Evolutionary conservation across 2,888 invertebrate species (phyloP).

Genomic region (Hirtodrosophila histrioides): DNA sequence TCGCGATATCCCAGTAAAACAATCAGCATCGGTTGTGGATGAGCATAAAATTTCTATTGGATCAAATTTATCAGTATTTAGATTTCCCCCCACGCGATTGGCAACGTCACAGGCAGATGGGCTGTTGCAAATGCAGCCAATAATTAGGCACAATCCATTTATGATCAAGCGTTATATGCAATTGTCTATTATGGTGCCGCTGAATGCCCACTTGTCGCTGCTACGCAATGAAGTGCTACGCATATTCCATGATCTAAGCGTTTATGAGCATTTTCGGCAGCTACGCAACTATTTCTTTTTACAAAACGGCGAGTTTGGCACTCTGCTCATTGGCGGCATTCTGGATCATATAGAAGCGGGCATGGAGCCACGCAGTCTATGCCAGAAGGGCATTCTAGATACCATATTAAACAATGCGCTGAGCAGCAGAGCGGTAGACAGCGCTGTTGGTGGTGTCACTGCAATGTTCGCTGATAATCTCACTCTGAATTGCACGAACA

Average conservation of each 20-base stretch:
- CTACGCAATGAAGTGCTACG: constrained; percentile 90
- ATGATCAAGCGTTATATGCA: constrained; percentile 85
- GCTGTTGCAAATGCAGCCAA: neutral
- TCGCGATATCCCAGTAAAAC: neutral
- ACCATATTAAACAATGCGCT: constrained; percentile 89
- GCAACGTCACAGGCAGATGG: neutral
- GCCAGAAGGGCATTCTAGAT: constrained; percentile 89
- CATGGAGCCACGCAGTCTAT: constrained; percentile 87
- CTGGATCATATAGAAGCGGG: constrained; percentile 88
- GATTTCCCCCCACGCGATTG: neutral
- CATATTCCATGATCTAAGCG: constrained; percentile 87
- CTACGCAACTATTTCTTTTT: constrained; percentile 91
- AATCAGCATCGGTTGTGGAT: too few relatives aligned
- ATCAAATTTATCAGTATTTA: constrained; percentile 2
- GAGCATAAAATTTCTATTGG: neutral
- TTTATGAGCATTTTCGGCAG: constrained; percentile 89
- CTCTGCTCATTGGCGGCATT: constrained; percentile 89
- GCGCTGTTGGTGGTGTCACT: constrained; percentile 54
- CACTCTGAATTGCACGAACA: constrained; percentile 85
- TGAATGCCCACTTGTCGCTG: constrained; percentile 88
- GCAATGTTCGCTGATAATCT: constrained; percentile 85
- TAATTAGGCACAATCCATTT: constrained; percentile 32
- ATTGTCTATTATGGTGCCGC: constrained; percentile 88
- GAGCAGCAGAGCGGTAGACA: constrained; percentile 87
- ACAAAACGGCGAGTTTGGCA: constrained; percentile 92